A percentile compares a stretch with the other conserved stretches of the same genome.
phyloP scores from a whole-genome alignment of 2,113 vertebrate species.

The Myotis brandtii region DNA sequence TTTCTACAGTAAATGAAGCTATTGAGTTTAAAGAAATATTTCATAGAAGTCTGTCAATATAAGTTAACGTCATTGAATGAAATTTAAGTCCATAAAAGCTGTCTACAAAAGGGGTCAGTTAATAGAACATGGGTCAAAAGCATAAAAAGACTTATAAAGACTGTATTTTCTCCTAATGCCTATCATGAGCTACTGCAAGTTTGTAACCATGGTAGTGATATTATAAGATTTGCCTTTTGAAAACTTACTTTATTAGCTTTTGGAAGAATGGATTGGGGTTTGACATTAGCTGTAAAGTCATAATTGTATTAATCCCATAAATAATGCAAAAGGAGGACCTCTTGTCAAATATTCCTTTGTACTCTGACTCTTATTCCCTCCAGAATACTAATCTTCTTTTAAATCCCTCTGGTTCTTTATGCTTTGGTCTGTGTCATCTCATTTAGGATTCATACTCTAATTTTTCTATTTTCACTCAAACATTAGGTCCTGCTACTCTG shows the following conservation, averaged over 20 bases:
- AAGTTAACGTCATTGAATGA: constrained; percentile 10
- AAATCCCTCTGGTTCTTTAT: constrained; percentile 23
- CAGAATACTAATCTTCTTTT: background rate
- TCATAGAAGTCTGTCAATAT: background rate
- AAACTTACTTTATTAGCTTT: constrained; percentile 54
- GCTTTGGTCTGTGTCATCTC: background rate
- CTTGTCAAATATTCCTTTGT: background rate
- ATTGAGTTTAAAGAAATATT: constrained; percentile 15
- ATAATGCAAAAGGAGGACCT: background rate
- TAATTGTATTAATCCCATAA: constrained; percentile 25
- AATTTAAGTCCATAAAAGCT: constrained; percentile 31
- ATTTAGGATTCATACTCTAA: background rate
- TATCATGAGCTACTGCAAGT: background rate
- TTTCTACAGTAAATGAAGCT: constrained; percentile 13
- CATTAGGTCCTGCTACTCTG: background rate
- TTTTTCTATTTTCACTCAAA: background rate
- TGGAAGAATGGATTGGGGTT: background rate
- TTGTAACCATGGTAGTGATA: constrained; percentile 23
- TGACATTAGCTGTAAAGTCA: constrained; percentile 18
- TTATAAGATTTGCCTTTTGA: constrained; percentile 36
- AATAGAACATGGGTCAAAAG: constrained; percentile 42
- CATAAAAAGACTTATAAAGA: background rate
- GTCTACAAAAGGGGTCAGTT: background rate
- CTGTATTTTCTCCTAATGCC: background rate
- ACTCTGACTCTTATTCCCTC: background rate